Conservation (phyloP, 1,140 invertebrate genomes). For the Bombus impatiens region DNA sequence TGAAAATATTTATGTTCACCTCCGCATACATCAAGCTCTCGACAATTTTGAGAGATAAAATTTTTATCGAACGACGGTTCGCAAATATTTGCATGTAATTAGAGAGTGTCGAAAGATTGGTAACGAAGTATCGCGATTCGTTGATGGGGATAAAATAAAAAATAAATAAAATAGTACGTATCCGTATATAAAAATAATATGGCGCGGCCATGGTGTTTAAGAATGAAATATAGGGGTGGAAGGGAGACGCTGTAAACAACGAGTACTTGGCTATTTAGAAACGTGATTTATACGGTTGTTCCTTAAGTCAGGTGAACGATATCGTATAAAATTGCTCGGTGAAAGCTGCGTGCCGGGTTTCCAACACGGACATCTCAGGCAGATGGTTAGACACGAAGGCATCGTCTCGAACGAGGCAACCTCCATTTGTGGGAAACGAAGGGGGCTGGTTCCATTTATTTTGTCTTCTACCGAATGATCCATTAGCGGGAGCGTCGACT, state of each 20-base stretch:
- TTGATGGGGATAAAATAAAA: background rate
- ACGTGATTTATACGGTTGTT: constrained; percentile 37
- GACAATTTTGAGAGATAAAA: background rate
- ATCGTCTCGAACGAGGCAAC: constrained; percentile 31
- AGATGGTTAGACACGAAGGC: constrained; percentile 36
- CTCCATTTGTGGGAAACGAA: constrained; percentile 51
- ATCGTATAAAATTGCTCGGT: constrained; percentile 47
- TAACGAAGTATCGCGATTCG: background rate
- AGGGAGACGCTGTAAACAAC: background rate
- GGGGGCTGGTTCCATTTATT: constrained; percentile 61
- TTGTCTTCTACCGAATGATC: constrained; percentile 62
- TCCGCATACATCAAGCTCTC: background rate
- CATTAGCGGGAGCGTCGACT: constrained; percentile 64
- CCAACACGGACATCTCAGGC: constrained; percentile 50
- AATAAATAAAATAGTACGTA: background rate
- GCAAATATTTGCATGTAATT: background rate
- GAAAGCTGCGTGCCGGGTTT: constrained; percentile 40
- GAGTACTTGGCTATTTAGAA: background rate
- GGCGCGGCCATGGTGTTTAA: accelerated
- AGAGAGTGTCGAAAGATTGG: background rate
- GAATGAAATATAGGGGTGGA: background rate
- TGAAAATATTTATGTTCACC: background rate
- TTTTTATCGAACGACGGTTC: background rate
- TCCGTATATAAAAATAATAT: background rate
- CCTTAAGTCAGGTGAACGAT: constrained; percentile 24